Conservation (phyloP, 2,888 invertebrate genomes). For the Trichopoda pennipes region DNA sequence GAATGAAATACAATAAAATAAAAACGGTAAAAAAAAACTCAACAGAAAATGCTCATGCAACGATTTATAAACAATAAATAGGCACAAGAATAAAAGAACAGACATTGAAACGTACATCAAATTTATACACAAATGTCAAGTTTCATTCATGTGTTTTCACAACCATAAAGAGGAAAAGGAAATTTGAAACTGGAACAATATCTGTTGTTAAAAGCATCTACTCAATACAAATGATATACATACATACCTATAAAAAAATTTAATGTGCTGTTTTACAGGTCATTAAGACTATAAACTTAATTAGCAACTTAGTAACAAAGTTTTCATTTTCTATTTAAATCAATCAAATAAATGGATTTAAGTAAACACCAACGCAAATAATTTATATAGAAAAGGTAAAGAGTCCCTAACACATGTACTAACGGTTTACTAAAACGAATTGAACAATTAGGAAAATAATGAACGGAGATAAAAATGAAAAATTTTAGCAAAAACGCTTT, state of each 20-base stretch:
- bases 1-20: constrained; percentile 22
- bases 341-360: constrained; percentile 65
- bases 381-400: constrained; percentile 4
- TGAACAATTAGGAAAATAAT: constrained; percentile 35
- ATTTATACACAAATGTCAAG: neutral
- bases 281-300: constrained; percentile 4
- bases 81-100: constrained; percentile 19
- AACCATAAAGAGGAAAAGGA: constrained; percentile 42
- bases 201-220: constrained; percentile 55
- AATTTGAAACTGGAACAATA: constrained; percentile 48
- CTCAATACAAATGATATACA: neutral
- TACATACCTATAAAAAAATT: constrained; percentile 2
- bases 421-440: constrained; percentile 7
- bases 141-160: neutral
- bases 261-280: too few relatives aligned
- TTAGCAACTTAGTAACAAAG: neutral
- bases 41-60: neutral
- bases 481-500: constrained; percentile 1
- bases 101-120: constrained; percentile 31
- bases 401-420: neutral
- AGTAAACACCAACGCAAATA: neutral
- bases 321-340: constrained; percentile 38
- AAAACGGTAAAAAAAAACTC: constrained; percentile 2
- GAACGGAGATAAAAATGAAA: constrained; percentile 22
- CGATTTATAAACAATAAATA: constrained; percentile 2